These are phyloP conservation scores for Agrochola lychnidis DNA, from an alignment of 2,888 invertebrate species.

Conservation along the genomic window DNA sequence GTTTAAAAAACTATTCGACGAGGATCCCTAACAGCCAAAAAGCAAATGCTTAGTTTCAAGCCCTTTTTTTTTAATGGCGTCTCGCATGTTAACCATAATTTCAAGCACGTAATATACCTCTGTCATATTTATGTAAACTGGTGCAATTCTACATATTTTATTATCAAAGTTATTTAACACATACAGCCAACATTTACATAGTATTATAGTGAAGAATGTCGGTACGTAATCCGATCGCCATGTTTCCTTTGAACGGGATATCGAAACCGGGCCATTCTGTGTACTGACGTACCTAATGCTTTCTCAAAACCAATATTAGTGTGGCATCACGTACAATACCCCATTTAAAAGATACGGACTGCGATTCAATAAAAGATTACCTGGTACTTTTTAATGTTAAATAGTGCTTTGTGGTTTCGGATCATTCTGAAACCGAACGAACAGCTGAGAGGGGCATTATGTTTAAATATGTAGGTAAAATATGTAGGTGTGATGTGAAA, in stretches of 20 bases:
- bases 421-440: neutral
- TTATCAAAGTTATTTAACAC: constrained; percentile 15
- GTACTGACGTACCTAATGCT: constrained; percentile 81
- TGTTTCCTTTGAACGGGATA: constrained; percentile 81
- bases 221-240: constrained; percentile 78
- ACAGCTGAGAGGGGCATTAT: constrained; percentile 6
- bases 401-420: neutral
- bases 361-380: constrained; percentile 39
- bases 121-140: neutral
- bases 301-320: constrained; percentile 82
- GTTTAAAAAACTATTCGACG: neutral
- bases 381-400: constrained; percentile 25
- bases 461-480: neutral
- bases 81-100: no score
- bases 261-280: constrained; percentile 77
- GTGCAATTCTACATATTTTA: neutral
- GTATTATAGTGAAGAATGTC: constrained; percentile 76
- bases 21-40: neutral
- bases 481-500: no score
- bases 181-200: constrained; percentile 64
- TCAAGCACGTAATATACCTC: neutral
- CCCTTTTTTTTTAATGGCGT: no score
- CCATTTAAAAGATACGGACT: constrained; percentile 55
- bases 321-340: constrained; percentile 65
- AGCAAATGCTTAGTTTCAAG: neutral